phyloP scores from a whole-genome alignment of 2,113 vertebrate genomes.

The Taurulus bubalis region DNA sequence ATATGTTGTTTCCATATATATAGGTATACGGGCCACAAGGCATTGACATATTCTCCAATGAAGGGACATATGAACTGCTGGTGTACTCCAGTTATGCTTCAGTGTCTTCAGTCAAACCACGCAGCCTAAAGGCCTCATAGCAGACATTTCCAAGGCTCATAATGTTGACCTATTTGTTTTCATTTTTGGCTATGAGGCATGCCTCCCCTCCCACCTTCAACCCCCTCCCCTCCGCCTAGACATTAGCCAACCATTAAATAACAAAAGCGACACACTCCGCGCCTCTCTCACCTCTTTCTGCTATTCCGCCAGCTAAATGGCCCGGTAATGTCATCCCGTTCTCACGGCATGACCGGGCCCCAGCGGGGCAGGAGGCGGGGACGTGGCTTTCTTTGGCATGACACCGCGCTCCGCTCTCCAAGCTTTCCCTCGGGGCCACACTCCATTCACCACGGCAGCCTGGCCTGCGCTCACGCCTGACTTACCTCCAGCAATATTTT shows the following conservation, averaged over 20 bases:
- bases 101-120: slow-evolving; percentile 35
- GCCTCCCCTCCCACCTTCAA: slow-evolving; percentile 2
- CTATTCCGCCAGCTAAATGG: slow-evolving; percentile 77
- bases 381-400: slow-evolving; percentile 79
- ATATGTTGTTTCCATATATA: slow-evolving; percentile 10
- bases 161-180: slow-evolving; percentile 69
- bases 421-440: slow-evolving; percentile 74
- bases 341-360: slow-evolving; percentile 75
- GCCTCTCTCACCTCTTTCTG: slow-evolving; percentile 71
- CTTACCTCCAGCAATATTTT: slow-evolving; percentile 82
- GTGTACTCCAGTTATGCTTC: slow-evolving; percentile 33
- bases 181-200: slow-evolving; percentile 58
- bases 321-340: slow-evolving; percentile 79
- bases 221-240: slow-evolving; percentile 48
- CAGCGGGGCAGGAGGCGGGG: slow-evolving; percentile 37
- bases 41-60: slow-evolving; percentile 20
- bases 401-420: slow-evolving; percentile 70
- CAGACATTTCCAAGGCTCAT: slow-evolving; percentile 33
- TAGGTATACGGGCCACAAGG: not conserved
- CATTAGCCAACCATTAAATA: slow-evolving; percentile 80
- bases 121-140: slow-evolving; percentile 37
- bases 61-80: slow-evolving; percentile 41
- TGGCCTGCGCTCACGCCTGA: slow-evolving; percentile 68
- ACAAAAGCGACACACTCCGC: slow-evolving; percentile 69
- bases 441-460: slow-evolving; percentile 71